phyloP scores from a whole-genome alignment of 2,113 vertebrate genomes.

The Colaptes auratus region DNA sequence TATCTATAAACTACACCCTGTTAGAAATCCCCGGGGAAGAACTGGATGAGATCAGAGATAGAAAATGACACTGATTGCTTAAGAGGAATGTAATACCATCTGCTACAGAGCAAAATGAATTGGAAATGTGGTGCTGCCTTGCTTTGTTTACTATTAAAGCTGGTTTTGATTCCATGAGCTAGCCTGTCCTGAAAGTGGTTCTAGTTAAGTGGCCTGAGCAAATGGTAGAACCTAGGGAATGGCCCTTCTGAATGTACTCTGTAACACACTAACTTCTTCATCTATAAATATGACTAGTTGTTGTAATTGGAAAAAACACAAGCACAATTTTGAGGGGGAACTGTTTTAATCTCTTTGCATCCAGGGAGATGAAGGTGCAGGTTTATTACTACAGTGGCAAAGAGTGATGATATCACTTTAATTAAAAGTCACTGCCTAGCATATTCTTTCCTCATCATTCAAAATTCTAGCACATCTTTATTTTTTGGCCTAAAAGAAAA shows the following conservation, averaged over 20 bases:
- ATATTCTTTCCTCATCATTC: neutral
- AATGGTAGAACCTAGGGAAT: neutral
- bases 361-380: neutral
- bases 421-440: neutral
- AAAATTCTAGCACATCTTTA: neutral
- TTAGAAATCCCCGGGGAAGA: neutral
- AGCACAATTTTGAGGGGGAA: accelerated
- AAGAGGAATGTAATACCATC: neutral
- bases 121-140: neutral
- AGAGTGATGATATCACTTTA: neutral
- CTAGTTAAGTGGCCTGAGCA: neutral
- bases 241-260: neutral
- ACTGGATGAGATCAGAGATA: neutral
- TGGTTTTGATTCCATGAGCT: neutral
- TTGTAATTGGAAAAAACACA: neutral
- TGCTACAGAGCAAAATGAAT: neutral
- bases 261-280: neutral
- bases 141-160: neutral
- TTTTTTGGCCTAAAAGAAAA: neutral
- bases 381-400: neutral
- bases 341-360: neutral
- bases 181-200: neutral
- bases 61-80: neutral
- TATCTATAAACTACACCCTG: neutral
- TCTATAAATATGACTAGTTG: neutral